These are phyloP conservation scores for Mustela lutreola DNA, from an alignment of 2,113 vertebrate species.

Conservation along the genomic window DNA sequence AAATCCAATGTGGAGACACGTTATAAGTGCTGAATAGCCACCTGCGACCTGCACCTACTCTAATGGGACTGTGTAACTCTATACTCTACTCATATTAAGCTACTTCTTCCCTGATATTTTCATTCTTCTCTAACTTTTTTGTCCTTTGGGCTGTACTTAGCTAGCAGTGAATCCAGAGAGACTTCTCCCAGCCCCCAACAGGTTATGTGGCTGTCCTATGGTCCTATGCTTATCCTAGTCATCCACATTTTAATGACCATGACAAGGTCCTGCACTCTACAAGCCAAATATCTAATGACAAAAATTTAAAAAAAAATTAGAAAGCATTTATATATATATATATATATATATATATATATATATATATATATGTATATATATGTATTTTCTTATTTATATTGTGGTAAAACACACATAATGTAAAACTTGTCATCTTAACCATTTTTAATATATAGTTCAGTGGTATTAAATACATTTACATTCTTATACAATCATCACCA, in stretches of 20 bases:
- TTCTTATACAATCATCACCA: neutral
- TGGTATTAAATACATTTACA: neutral
- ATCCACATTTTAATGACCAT: neutral
- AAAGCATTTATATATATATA: neutral
- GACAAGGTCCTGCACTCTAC: neutral
- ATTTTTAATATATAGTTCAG: neutral
- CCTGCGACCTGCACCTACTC: neutral
- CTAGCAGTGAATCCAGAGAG: neutral
- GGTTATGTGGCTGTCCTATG: neutral
- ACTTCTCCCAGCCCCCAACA: rapidly evolving
- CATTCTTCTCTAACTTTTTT: neutral
- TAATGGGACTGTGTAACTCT: too few species aligned
- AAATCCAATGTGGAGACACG: neutral
- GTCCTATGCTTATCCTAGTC: too few species aligned
- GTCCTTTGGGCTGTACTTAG: neutral
- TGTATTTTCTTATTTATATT: neutral
- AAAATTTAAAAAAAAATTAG: neutral
- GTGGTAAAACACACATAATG: neutral
- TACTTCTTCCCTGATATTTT: neutral
- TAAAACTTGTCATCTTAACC: neutral
- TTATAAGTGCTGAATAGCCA: neutral
- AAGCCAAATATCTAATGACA: neutral
- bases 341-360: neutral
- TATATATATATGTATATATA: neutral
- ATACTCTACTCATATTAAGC: neutral